Evolutionary conservation across 2,113 vertebrate genomes (phyloP).

Genomic region (Pollachius pollachius): DNA sequence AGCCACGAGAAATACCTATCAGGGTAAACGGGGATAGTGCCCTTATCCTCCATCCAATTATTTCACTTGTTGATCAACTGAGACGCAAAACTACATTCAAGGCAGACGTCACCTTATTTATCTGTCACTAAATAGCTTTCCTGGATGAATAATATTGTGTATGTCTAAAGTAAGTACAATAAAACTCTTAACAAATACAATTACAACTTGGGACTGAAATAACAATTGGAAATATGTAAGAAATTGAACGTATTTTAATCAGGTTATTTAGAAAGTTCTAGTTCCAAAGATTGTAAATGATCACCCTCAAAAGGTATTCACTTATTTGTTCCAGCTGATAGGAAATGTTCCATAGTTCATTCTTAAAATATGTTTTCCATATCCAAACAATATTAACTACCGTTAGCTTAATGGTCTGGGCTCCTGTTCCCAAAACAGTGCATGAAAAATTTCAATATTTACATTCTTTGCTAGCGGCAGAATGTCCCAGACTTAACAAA

Average conservation of each 20-base stretch:
- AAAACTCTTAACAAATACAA: background rate
- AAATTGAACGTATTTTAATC: background rate
- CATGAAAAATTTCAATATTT: constrained; percentile 87
- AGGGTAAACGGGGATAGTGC: no score
- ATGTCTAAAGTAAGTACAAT: background rate
- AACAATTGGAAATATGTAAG: background rate
- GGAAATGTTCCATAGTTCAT: constrained; percentile 61
- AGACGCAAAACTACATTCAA: no score
- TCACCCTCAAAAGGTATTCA: constrained; percentile 1
- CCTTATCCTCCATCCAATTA: no score
- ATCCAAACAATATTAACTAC: constrained; percentile 68
- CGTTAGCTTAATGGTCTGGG: constrained; percentile 52
- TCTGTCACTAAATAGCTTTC: no score
- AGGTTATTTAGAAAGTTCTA: background rate
- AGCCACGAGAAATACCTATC: no score
- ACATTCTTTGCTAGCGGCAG: constrained; percentile 77
- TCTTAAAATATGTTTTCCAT: constrained; percentile 60
- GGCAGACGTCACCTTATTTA: no score
- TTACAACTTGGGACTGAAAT: background rate
- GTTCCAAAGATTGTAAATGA: background rate
- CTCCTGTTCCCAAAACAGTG: constrained; percentile 62
- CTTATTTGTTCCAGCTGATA: constrained; percentile 30
- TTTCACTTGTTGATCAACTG: no score
- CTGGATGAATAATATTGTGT: background rate
- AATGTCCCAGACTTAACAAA: constrained; percentile 77